Evolutionary conservation across 2,888 invertebrate species (phyloP), one percentile per base, ranked within the genome.

Genomic region (Plagiodera versicolora): DNA sequence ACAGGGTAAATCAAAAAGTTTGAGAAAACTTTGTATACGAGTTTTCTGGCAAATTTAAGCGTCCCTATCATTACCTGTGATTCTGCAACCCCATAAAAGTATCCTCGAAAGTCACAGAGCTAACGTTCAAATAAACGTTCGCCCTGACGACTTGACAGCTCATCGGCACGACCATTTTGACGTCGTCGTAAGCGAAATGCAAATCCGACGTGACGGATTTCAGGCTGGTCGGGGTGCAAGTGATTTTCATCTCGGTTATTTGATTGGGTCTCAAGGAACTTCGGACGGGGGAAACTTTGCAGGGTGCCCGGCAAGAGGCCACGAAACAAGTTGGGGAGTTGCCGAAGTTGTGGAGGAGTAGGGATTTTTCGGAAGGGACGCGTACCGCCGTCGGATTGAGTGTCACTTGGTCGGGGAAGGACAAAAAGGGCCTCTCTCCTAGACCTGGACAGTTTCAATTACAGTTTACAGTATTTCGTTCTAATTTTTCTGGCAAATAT

Each of bases 51-150:
- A n/a, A n/a, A n/a, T n/a, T n/a, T n/a, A n/a, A n/a, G n/a, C n/a
- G n/a, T n/a, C n/a, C n/a, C n/a, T n/a, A n/a, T n/a, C n/a, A n/a
- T n/a, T 20, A 44, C 45, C 28, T 53, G 20, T 39, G n/a, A 9
- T 83, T 81, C 50, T 82, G 81, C 76, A 88, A 79, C 3, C 84
- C 85, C 56, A 86, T 82, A 68, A 81, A 88, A 0, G 87, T 86
- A 48, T 86, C 84, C 2, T 81, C 77, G 69, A 89, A 85, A 63
- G 81, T 71, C 1, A 87, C 74, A 0, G 79, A 77, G 44, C 81
- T 74, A 58, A 82, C 82, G 57, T 85, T 83, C 11, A 88, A 69
- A 56, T 79, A 76, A 49, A 88, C 76, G 24, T 77, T 79, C 1
- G 83, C 83, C 47, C 80, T 79, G 32, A 82, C 75, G 0, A 85